Evolutionary conservation across 2,113 vertebrate species (phyloP).

Genomic region (Protomyctophum bolini): DNA sequence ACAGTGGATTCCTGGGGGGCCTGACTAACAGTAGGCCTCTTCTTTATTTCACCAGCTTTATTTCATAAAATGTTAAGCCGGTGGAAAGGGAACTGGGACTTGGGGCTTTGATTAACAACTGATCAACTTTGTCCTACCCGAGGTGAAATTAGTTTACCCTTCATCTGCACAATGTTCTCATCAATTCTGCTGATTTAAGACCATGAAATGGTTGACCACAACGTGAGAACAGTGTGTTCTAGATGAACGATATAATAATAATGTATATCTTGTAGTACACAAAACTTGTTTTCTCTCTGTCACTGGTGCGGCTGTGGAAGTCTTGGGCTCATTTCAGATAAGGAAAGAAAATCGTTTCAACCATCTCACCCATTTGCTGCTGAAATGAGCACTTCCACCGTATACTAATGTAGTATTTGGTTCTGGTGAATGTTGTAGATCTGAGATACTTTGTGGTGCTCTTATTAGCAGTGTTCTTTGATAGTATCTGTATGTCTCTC

Average conservation of each 20-base stretch:
- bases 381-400: conserved; percentile 49
- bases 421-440: conserved; percentile 23
- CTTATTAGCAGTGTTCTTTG: conserved; percentile 55
- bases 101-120: conserved; percentile 23
- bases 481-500: conserved; percentile 42
- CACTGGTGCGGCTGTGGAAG: conserved; percentile 33
- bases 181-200: not conserved
- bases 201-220: not conserved
- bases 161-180: conserved; percentile 28
- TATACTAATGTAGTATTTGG: conserved; percentile 18
- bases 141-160: not conserved
- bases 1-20: too few species aligned
- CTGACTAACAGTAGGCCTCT: not conserved
- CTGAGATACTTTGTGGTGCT: conserved; percentile 31
- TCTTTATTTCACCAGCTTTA: not conserved
- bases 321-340: conserved; percentile 44
- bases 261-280: not conserved
- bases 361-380: not conserved
- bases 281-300: not conserved
- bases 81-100: not conserved
- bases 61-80: not conserved
- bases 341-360: not conserved
- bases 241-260: not conserved
- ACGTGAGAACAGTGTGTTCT: conserved; percentile 7
- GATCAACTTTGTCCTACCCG: conserved; percentile 2